Percentiles rank a stretch among this genome's conserved stretches.
These are phyloP conservation scores for Fragum fragum DNA, from an alignment of 2,888 invertebrate genomes.

Conservation along the genomic window DNA sequence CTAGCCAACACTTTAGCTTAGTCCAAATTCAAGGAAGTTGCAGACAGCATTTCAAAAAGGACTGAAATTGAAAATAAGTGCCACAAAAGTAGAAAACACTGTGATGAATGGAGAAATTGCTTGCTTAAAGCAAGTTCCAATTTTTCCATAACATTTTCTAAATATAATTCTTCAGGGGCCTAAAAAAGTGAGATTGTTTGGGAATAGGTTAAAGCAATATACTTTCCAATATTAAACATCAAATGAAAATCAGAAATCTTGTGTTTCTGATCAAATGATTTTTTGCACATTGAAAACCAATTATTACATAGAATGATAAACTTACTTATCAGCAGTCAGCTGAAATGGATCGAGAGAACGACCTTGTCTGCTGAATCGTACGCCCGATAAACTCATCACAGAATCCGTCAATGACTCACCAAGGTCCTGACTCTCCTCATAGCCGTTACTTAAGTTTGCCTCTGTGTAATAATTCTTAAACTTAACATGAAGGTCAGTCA, in stretches of 20 bases:
- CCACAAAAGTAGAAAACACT: too few relatives aligned
- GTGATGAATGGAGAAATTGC: not conserved
- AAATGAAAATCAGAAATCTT: too few relatives aligned
- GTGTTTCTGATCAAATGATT: not conserved
- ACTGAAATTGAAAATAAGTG: too few relatives aligned
- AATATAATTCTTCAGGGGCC: too few relatives aligned
- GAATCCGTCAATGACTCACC: slow-evolving; percentile 76
- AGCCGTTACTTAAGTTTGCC: slow-evolving; percentile 53
- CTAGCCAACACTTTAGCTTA: too few relatives aligned
- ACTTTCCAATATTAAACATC: too few relatives aligned
- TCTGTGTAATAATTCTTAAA: slow-evolving; percentile 91
- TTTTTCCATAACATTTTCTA: not conserved
- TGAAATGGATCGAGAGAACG: slow-evolving; percentile 65
- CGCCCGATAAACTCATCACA: slow-evolving; percentile 70
- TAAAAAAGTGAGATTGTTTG: too few relatives aligned
- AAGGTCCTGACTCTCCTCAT: slow-evolving; percentile 72
- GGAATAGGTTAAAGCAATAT: too few relatives aligned
- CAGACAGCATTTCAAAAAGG: too few relatives aligned
- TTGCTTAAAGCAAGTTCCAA: not conserved
- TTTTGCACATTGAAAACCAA: not conserved
- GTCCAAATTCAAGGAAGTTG: too few relatives aligned
- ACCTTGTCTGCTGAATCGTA: slow-evolving; percentile 66
- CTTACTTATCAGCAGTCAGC: slow-evolving; percentile 58
- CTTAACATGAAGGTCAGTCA: slow-evolving; percentile 91
- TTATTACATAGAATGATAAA: not conserved